Evolutionary conservation across 2,113 vertebrate genomes (phyloP).

Genomic region (Natator depressus): DNA sequence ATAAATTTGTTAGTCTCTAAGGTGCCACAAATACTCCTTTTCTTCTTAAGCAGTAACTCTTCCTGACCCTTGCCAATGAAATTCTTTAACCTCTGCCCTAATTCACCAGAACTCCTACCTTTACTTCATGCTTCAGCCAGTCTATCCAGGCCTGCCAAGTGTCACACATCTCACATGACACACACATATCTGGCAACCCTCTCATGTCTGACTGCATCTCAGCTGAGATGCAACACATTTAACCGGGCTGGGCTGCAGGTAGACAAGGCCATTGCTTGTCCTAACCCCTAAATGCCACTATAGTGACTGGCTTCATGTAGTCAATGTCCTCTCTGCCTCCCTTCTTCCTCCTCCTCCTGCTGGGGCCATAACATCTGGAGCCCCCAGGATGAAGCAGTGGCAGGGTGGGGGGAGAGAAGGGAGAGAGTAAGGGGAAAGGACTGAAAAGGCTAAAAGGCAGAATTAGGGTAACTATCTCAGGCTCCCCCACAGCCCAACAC

Average conservation of each 20-base stretch:
- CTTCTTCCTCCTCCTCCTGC: not conserved
- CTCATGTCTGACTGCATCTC: not conserved
- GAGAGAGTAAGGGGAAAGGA: not conserved
- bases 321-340: not conserved
- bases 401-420: not conserved
- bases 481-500: no score
- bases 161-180: not conserved
- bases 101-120: not conserved
- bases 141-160: not conserved
- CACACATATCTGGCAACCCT: not conserved
- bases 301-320: not conserved
- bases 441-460: not conserved
- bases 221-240: not conserved
- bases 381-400: not conserved
- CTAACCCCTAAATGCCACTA: not conserved
- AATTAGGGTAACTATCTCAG: no score
- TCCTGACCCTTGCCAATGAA: no score
- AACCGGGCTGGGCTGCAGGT: not conserved
- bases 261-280: not conserved
- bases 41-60: no score
- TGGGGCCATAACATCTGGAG: not conserved
- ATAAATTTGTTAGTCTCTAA: no score
- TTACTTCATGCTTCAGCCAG: not conserved
- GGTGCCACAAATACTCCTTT: no score
- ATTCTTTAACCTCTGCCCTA: not conserved